Evolutionary conservation across 2,888 invertebrate species (phyloP), one percentile per base, ranked within the genome.

Genomic region (Drosophila pseudotakahashii): DNA sequence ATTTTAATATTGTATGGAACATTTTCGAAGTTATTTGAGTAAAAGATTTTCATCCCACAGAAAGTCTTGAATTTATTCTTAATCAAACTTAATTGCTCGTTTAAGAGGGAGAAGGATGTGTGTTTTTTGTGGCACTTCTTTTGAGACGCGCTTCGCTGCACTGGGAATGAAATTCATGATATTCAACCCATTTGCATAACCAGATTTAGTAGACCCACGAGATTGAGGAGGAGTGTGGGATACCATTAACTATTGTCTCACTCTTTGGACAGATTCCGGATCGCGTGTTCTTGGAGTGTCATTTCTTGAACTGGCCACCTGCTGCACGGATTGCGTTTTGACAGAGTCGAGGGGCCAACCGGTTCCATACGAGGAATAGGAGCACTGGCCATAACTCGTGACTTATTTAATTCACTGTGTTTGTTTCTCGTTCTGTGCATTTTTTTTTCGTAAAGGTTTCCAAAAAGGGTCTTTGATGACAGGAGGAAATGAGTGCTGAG

Each of bases 121-220:
- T 53, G 34, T 41, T 51, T 51, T 45, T 23, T 61, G 48, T 61
- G n/a, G 36, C 14, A 51, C 41, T 54, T 47, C 53, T 47, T 41
- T 55, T 23, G 41, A 52, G 55, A 71, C 62, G 63, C 58, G 62
- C 50, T 53, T 47, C 48, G 52, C 3, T 63, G 66, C 53, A 47
- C 58, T 54, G 50, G 37, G 39, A 52, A 54, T 14, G 7, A 86
- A 69, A 86, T 85, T 73, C 81, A 83, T 80, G 84, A 83, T 58
- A 75, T 86, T 83, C 80, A 39, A 73, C 42, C 32, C 59, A 87
- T 87, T 82, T 78, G 55, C 88, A 87, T 82, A 82, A 87, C 88
- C 85, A 79, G 82, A 77, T 82, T 67, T 76, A 58, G 68, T 73
- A 76, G 73, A 52, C 66, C 14, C 37, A 16, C 39, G 37, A 32